Conservation (phyloP, 2,797 vertebrate species). For the Telmatherina bonti region DNA sequence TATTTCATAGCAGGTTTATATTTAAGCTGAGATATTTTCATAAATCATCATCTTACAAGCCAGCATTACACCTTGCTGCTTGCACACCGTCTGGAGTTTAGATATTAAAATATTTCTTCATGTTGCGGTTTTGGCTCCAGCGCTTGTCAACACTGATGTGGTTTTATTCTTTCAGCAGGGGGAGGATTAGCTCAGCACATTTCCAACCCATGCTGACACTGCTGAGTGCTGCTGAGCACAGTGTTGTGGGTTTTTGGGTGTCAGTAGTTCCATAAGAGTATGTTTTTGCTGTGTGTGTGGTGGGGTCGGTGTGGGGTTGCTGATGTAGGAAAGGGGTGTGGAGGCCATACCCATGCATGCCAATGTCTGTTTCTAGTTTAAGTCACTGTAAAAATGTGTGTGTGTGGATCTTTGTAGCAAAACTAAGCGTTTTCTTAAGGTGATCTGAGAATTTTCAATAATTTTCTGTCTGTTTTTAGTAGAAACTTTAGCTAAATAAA, state of each 20-base stretch:
- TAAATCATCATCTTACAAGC: not conserved
- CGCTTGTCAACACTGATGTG: slow-evolving; percentile 22
- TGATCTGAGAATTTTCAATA: not conserved
- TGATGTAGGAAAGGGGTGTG: not conserved
- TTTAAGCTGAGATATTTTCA: not conserved
- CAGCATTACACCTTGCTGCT: slow-evolving; percentile 9
- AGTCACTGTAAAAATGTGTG: not conserved
- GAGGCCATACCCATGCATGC: not conserved
- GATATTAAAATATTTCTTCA: slow-evolving; percentile 4
- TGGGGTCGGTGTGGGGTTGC: slow-evolving; percentile 16
- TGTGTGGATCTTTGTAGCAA: not conserved
- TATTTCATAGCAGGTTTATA: no score
- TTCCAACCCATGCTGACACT: slow-evolving; percentile 17
- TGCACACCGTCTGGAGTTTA: slow-evolving; percentile 1
- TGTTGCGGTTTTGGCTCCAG: slow-evolving; percentile 30
- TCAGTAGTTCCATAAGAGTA: slow-evolving; percentile 18
- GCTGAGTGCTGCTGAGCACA: slow-evolving; percentile 57
- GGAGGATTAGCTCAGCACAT: slow-evolving; percentile 51
- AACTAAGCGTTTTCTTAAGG: not conserved
- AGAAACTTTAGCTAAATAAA: not conserved
- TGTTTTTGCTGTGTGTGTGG: slow-evolving; percentile 27
- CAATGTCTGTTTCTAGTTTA: slow-evolving; percentile 5
- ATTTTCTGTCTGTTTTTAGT: no score
- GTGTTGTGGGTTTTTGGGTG: slow-evolving; percentile 25
- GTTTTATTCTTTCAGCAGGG: slow-evolving; percentile 16